Evolutionary conservation across 2,888 invertebrate species (phyloP).

Genomic region (Oscheius myriophilus): DNA sequence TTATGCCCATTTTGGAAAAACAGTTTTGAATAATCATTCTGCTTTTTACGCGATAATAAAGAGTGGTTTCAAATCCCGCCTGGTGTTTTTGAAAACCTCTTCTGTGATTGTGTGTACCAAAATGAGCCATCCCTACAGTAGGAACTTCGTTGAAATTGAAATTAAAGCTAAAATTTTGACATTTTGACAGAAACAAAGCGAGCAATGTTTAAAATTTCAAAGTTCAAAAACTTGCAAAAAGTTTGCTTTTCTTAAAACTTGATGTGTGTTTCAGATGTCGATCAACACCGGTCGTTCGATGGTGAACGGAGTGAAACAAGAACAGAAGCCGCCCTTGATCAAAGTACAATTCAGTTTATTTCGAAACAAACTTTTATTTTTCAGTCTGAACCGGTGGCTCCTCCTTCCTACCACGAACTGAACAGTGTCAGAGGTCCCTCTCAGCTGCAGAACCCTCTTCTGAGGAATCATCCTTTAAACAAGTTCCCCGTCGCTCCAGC

Average conservation of each 20-base stretch:
- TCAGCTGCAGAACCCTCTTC: conserved; percentile 62
- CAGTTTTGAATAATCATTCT: too few relatives aligned
- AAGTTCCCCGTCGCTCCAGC: conserved; percentile 29
- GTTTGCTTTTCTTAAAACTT: background rate
- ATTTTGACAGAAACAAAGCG: too few relatives aligned
- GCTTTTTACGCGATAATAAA: too few relatives aligned
- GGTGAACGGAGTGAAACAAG: conserved; percentile 34
- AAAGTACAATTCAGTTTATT: conserved; percentile 24
- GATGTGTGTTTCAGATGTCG: conserved; percentile 38
- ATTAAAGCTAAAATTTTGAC: too few relatives aligned
- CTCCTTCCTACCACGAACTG: conserved; percentile 64
- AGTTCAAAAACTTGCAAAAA: too few relatives aligned
- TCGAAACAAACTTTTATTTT: conserved; percentile 11
- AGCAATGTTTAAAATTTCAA: too few relatives aligned
- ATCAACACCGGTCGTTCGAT: conserved; percentile 40
- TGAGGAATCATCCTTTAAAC: conserved; percentile 44
- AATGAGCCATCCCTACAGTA: too few relatives aligned
- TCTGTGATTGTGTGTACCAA: too few relatives aligned
- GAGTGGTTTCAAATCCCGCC: too few relatives aligned
- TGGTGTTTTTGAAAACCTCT: too few relatives aligned
- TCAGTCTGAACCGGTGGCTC: conserved; percentile 46
- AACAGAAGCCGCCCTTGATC: conserved; percentile 36
- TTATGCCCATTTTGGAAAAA: too few relatives aligned
- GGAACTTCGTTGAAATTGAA: too few relatives aligned
- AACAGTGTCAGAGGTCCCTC: conserved; percentile 57